Percentiles rank a stretch among this genome's conserved stretches.
phyloP scores from a whole-genome alignment of 1,140 invertebrate genomes.

The Papilio polytes region DNA sequence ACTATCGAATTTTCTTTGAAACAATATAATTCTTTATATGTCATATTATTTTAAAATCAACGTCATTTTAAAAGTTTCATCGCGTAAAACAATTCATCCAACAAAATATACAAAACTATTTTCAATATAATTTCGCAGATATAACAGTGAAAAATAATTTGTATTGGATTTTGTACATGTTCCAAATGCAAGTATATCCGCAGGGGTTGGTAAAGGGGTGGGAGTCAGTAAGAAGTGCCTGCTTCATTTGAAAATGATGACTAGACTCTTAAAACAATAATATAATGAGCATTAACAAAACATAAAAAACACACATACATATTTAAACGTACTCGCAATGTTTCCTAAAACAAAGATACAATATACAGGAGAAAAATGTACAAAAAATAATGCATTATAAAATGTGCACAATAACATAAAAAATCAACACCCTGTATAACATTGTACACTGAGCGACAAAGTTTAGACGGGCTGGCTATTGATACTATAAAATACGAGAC shows the following conservation, averaged over 20 bases:
- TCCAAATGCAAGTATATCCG: slow-evolving; percentile 24
- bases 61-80: slow-evolving; percentile 23
- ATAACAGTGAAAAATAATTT: slow-evolving; percentile 45
- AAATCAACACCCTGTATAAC: slow-evolving; percentile 17
- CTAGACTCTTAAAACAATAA: slow-evolving; percentile 82
- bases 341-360: slow-evolving; percentile 40
- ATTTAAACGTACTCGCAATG: slow-evolving; percentile 53
- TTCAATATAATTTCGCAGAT: slow-evolving; percentile 56
- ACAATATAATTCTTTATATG: slow-evolving; percentile 68
- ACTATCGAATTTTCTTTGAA: slow-evolving; percentile 66
- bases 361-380: slow-evolving; percentile 27
- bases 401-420: slow-evolving; percentile 40
- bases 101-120: slow-evolving; percentile 35
- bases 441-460: neutral
- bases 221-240: slow-evolving; percentile 41
- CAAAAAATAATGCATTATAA: neutral
- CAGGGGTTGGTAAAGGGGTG: neutral
- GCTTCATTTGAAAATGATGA: slow-evolving; percentile 74
- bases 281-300: slow-evolving; percentile 82
- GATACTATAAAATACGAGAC: neutral
- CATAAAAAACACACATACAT: slow-evolving; percentile 65
- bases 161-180: slow-evolving; percentile 25
- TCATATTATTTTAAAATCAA: slow-evolving; percentile 52
- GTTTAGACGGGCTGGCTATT: neutral
- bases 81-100: slow-evolving; percentile 34